Evolutionary conservation across 2,888 invertebrate species (phyloP), one percentile per base, ranked within the genome.

Genomic region (Campoletis raptor): DNA sequence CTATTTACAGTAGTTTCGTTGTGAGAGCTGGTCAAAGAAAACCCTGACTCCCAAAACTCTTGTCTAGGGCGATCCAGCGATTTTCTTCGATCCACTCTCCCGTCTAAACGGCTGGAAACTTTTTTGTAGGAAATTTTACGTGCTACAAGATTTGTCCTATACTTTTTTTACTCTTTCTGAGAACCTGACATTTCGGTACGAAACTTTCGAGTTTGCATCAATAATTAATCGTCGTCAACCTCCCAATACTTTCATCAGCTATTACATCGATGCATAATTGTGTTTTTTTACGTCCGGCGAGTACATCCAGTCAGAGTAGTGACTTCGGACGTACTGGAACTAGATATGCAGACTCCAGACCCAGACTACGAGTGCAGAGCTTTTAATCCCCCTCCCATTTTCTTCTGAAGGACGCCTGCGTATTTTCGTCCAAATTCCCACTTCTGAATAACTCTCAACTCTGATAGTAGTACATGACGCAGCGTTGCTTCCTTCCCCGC

Each of bases 321-420:
- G 30, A 30, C 15, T 37, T 54, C 73, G 40, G 18, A 9, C 40
- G 37, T 57, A 74, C 45, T 48, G 45, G 45, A 45, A 91, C 91
- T 91, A 90, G 40, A 80, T 79, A 82, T 85, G 70, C 70, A 85
- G 87, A 89, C 89, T 86, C 57, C 36, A 57, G 24, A 36, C 48
- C 61, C 45, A 66, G 37, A 21, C 52, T 52, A 40, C n/a, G 30
- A 48, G n/a, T 48, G 72, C 72, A 52, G 36, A 54, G 52, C 61
- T 61, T 40, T 61, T 40, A 42, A 40, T 30, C 64, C 48, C 42
- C 61, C 18, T 9, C n/a, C 18, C 10, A 7, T 15, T 61, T 1
- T 9, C 87, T 85, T 89, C 89, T 88, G 83, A 81, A 64, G 83
- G 87, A 89, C 90, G 90, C 90, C 81, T 89, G 90, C 90, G 89